Base-by-base conservation (phyloP, 2,888 invertebrate genomes). In the Parthenolecanium corni region DNA sequence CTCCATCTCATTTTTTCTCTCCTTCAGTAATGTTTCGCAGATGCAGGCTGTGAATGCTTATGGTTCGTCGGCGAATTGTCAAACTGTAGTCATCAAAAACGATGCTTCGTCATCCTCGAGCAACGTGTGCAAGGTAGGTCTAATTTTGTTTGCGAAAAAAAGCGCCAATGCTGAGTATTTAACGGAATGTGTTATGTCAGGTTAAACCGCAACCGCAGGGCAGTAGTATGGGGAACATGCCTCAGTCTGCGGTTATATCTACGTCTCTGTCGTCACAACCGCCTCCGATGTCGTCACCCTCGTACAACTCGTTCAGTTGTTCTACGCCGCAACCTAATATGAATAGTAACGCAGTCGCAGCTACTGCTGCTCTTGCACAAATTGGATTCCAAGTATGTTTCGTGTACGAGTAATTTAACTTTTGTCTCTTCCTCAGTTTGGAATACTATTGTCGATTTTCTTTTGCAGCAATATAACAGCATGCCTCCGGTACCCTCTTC, bases 401-500 rank as follows among this genome's bases (percentile, higher is more conserved):
- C 18, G n/a, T n/a, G n/a, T n/a, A n/a, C n/a, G n/a, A n/a, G n/a
- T n/a, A n/a, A n/a, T n/a, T n/a, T n/a, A n/a, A n/a, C n/a, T n/a
- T n/a, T n/a, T n/a, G n/a, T n/a, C n/a, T n/a, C n/a, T n/a, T n/a
- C n/a, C n/a, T n/a, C n/a, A n/a, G n/a, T n/a, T n/a, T n/a, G n/a
- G n/a, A n/a, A n/a, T n/a, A n/a, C n/a, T n/a, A n/a, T n/a, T n/a
- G n/a, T n/a, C n/a, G n/a, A n/a, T n/a, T 12, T 47, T 9, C 2
- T 47, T 47, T 11, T 18, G 9, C 31, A 31, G 1, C 86, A 86
- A 65, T 89, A 85, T 70, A 85, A 86, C 61, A 82, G 82, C 53
- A 83, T 90, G 72, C 84, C 89, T 20, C 86, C 89, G 25, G 88
- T 91, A 66, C 90, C 91, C 36, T 90, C 89, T 61, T 90, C 91